phyloP scores from a whole-genome alignment of 2,888 invertebrate species.

The Amblyjoppa proteus region DNA sequence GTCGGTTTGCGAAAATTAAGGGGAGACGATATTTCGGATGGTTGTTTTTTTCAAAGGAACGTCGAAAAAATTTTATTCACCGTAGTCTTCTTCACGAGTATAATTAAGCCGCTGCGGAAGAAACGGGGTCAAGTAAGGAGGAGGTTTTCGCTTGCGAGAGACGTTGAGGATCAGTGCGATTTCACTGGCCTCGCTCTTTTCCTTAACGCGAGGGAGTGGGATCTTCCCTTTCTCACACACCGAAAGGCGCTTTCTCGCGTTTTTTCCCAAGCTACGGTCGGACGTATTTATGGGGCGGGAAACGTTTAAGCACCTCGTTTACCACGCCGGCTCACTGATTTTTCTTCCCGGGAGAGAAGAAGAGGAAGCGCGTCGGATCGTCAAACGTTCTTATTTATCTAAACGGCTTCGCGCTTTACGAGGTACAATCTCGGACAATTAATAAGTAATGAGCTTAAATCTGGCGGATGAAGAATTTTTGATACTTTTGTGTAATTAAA shows the following conservation, averaged over 20 bases:
- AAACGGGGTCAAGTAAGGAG: conserved; percentile 63
- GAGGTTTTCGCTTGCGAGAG: conserved; percentile 41
- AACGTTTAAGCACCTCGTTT: conserved; percentile 59
- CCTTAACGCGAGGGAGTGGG: background rate
- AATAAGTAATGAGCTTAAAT: background rate
- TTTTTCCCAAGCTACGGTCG: conserved; percentile 4
- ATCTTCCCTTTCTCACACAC: conserved; percentile 12
- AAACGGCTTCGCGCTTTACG: background rate
- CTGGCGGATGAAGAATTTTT: background rate
- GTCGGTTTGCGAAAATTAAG: conserved; percentile 58
- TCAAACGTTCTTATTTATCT: conserved; percentile 32
- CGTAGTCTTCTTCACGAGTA: conserved; percentile 52
- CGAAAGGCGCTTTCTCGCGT: background rate
- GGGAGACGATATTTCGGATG: conserved; percentile 48
- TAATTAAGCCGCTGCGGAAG: conserved; percentile 64
- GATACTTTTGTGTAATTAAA: background rate
- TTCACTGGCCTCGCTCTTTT: conserved; percentile 37
- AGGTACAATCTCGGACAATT: conserved; percentile 9
- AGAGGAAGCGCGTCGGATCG: conserved; percentile 14
- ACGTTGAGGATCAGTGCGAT: conserved; percentile 60
- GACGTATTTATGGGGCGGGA: conserved; percentile 34
- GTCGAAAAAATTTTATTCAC: conserved; percentile 49
- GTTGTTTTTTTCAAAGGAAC: conserved; percentile 32
- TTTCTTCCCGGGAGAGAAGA: conserved; percentile 23
- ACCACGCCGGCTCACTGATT: conserved; percentile 36